Percentiles rank a stretch among this genome's conserved stretches.
Conservation (phyloP, 1,140 invertebrate species). For the Hesperophylax magnus region DNA sequence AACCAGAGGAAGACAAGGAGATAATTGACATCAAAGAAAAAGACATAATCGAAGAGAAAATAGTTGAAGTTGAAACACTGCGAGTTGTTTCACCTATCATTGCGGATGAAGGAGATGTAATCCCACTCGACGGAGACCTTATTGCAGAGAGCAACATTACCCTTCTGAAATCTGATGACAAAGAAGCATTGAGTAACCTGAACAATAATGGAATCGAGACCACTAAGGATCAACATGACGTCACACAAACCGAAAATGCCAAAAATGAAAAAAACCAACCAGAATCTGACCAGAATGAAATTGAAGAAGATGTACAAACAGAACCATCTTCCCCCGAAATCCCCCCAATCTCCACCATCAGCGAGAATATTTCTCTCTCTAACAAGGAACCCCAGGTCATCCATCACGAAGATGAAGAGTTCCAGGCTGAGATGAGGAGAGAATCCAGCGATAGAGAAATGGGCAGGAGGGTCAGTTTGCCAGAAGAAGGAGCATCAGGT, state of each 20-base stretch:
- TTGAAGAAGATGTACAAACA: conserved; percentile 67
- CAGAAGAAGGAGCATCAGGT: conserved; percentile 73
- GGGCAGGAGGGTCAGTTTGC: conserved; percentile 75
- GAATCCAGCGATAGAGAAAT: conserved; percentile 67
- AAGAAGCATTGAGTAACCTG: conserved; percentile 58
- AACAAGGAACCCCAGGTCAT: conserved; percentile 62
- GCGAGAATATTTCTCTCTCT: conserved; percentile 72
- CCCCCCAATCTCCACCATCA: conserved; percentile 81
- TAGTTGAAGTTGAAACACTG: conserved; percentile 56
- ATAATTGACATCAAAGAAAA: conserved; percentile 7
- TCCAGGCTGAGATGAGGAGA: conserved; percentile 59
- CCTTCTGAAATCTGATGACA: conserved; percentile 58
- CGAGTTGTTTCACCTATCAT: conserved; percentile 61
- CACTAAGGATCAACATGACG: conserved; percentile 46
- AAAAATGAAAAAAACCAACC: conserved; percentile 62
- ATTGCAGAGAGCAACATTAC: conserved; percentile 58
- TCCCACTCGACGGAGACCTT: conserved; percentile 67
- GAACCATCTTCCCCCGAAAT: conserved; percentile 76
- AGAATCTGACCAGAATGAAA: conserved; percentile 61
- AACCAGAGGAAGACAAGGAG: conserved; percentile 2
- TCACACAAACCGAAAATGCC: conserved; percentile 62
- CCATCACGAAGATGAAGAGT: conserved; percentile 60
- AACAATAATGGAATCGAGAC: conserved; percentile 47
- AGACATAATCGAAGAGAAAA: conserved; percentile 58
- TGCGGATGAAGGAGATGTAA: conserved; percentile 65